Evolutionary conservation across 2,888 invertebrate species (phyloP), one percentile per base, ranked within the genome.

Genomic region (Agonopterix heracliana): DNA sequence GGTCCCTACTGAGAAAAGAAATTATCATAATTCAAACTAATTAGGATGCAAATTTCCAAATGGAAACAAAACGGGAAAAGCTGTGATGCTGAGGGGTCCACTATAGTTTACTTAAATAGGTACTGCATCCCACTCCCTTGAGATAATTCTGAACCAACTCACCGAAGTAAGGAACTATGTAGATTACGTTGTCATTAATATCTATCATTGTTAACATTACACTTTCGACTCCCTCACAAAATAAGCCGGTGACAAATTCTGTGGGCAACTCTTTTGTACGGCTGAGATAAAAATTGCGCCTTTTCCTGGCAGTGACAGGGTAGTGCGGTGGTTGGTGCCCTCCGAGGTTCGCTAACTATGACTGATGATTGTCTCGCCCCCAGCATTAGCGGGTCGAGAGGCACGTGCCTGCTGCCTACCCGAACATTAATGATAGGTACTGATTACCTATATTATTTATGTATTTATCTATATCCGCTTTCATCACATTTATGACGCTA

Each of bases 261-360:
- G 64, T 63, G 66, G 66, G 68, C 81, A 86, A 86, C 86, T 86
- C 86, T 86, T 83, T 85, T 82, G 82, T 78, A 79, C 71, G 68
- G 59, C 61, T 58, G 71, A 71, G 81, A 83, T 86, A 84, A 86
- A 85, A 85, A 85, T 82, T 71, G 77, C 68, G 66, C 65, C 69
- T 76, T 78, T 76, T 74, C 76, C 74, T 81, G 82, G 53, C 57
- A 50, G 66, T 78, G 81, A 78, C 81, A 73, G 74, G 64, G 66
- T 56, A 58, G 66, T 52, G 64, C 55, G 61, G 67, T 69, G 59
- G 69, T 69, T 74, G 71, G 66, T 49, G 66, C 67, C 74, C 67
- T 68, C 63, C 60, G 68, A 66, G 71, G 68, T 58, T 64, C 60
- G 63, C 75, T 85, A 83, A 86, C 86, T 81, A 79, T 85, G 86